Base-by-base conservation (phyloP, 2,888 invertebrate species). In the Phalera bucephala region DNA sequence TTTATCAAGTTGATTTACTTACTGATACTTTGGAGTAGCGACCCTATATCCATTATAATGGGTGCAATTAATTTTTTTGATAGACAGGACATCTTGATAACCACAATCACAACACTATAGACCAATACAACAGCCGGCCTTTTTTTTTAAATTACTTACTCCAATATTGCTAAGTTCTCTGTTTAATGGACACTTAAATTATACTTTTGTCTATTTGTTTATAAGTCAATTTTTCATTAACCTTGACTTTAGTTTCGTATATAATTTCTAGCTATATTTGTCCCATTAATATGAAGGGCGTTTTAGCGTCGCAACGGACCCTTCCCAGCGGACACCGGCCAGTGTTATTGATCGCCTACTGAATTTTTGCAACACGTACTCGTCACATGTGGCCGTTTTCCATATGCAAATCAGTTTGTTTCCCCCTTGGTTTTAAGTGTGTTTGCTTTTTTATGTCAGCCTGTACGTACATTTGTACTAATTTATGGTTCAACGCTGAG, bases 341-440 rank as follows among this genome's bases (percentile, higher is more conserved):
- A 50, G 39, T 42, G 42, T 40, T 58, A 58, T 58, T 39, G 58
- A 58, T 60, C 58, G 40, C 11, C 15, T 11, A 32, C 28, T 23
- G 44, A 59, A 64, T 64, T 63, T 67, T 61, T 62, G 61, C 63
- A 50, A 51, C 49, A 55, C 42, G 27, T 47, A 50, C 56, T 56
- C 63, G 78, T 72, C 79, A 82, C 79, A 80, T 82, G 79, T 69
- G 77, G 67, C 72, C 66, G 60, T 76, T 80, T 80, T 79, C 80
- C 85, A 77, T 85, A 88, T 87, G 88, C 83, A 88, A 88, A 88
- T 87, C 65, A 78, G 70, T 72, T 60, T 61, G 75, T 75, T 58
- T 55, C 72, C 85, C n/a, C 83, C 83, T 72, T 53, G 69, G 76
- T 80, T 80, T 78, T 74, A 78, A 79, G 72, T 74, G 64, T 81